These are phyloP conservation scores for Cervus canadensis DNA, from an alignment of 2,113 vertebrate species.

Conservation along the genomic window DNA sequence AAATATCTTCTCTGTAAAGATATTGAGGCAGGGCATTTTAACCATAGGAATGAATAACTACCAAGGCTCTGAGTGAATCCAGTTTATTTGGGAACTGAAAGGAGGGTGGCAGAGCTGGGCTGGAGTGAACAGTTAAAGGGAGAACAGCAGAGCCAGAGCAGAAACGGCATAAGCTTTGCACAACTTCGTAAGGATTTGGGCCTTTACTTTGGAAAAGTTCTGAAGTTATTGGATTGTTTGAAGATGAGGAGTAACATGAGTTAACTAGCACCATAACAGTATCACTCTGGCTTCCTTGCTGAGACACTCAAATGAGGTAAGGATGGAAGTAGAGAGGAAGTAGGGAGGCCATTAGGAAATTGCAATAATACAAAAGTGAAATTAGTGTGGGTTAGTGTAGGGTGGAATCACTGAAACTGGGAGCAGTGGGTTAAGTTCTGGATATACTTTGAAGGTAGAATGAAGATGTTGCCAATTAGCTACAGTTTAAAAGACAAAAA, in stretches of 20 bases:
- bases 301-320: neutral
- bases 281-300: neutral
- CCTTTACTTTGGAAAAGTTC: neutral
- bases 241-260: neutral
- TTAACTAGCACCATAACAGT: neutral
- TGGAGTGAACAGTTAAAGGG: fast-evolving
- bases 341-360: fast-evolving
- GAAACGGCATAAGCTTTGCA: fast-evolving
- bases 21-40: neutral
- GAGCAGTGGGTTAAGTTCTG: neutral
- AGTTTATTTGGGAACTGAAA: neutral
- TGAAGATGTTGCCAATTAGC: neutral
- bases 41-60: neutral
- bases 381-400: fast-evolving
- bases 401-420: too few species aligned
- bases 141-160: fast-evolving
- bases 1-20: neutral
- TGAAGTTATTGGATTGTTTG: neutral
- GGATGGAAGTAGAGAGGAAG: neutral
- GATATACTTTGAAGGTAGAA: neutral
- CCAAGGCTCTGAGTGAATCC: neutral
- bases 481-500: neutral
- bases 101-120: fast-evolving
- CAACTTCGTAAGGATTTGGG: neutral
- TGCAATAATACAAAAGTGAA: fast-evolving